Evolutionary conservation across 64 coral and sea anemone species (phyloP), one percentile per base, ranked within the genome.

Genomic region (Trachythela sp.): DNA sequence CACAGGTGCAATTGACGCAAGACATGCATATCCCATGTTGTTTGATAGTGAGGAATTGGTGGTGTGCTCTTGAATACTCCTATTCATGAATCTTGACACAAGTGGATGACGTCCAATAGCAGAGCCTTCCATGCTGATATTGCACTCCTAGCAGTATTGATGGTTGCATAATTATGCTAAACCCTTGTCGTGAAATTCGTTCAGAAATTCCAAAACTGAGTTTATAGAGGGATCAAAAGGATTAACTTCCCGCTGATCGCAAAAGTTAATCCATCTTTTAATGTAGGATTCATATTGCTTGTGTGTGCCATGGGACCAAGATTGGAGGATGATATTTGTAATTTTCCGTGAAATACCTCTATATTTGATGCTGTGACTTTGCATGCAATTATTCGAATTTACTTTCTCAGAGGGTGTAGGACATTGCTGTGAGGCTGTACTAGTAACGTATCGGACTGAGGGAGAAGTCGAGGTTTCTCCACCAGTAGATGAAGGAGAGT

Each of bases 321-420:
- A 94, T 36, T 80, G 70, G 22, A 94, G 9, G 54, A 91, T 88
- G 48, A 91, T 91, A 27, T 48, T 48, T 17, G 72, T 68, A 94
- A 70, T 89, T 91, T 90, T 85, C 52, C 76, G 71, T 91, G 86
- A 91, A 94, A 94, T 88, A 9, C 80, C 67, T 88, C 83, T 91
- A 45, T 88, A 36, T 13, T 27, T 27, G 54, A 94, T 37, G 86
- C 93, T 42, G 89, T 91, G 56, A 94, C 89, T 76, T 85, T 91
- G 84, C 56, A 89, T 48, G 59, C 93, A 60, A 92, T 94, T 48
- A 89, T 5, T 48, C 84, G 41, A 18, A 89, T 35, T 36, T 89
- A n/a, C 14, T 51, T 48, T 83, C 49, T 48, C 35, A 91, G 36
- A 32, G 90, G 89, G 36, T 94, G 89, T n/a, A 89, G 36, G 2